Percentiles rank a stretch among this genome's conserved stretches.
Evolutionary conservation across 2,888 invertebrate genomes (phyloP).

Genomic region (Mycogona germanica): DNA sequence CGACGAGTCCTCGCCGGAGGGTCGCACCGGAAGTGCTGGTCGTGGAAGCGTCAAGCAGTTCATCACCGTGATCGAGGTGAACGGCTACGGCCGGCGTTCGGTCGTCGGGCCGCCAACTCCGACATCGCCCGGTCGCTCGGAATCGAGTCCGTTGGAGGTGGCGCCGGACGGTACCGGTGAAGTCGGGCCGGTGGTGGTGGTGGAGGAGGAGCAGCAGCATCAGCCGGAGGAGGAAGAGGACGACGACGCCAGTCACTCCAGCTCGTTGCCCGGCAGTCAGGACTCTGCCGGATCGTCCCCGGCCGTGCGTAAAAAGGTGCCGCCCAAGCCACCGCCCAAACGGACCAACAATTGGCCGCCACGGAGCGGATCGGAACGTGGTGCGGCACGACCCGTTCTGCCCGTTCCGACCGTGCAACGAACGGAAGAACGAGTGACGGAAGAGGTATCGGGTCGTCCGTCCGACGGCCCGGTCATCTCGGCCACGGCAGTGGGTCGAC

Average conservation of each 20-base stretch:
- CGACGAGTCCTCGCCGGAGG: not conserved
- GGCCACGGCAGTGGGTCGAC: no score
- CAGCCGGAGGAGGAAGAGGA: not conserved
- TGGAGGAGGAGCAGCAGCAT: no score
- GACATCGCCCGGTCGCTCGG: constrained; percentile 21
- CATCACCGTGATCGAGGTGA: constrained; percentile 79
- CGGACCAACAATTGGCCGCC: no score
- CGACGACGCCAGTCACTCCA: not conserved
- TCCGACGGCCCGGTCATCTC: no score
- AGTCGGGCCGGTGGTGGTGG: constrained; percentile 18
- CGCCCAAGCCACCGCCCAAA: constrained; percentile 37
- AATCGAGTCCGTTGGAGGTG: no score
- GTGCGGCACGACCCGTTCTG: not conserved
- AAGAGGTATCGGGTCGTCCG: no score
- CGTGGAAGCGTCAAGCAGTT: no score
- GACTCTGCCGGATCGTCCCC: not conserved
- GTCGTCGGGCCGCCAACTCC: not conserved
- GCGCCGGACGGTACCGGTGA: constrained; percentile 2
- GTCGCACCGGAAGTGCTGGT: not conserved
- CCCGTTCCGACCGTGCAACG: no score
- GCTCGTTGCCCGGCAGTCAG: not conserved
- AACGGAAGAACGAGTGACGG: no score
- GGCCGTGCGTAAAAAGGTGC: constrained; percentile 25
- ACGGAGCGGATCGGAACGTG: not conserved
- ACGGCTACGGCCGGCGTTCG: constrained; percentile 40